A percentile compares a stretch with the other conserved stretches of the same genome.
These are phyloP conservation scores for Bombyx mandarina DNA, from an alignment of 1,140 invertebrate genomes.

Conservation along the genomic window DNA sequence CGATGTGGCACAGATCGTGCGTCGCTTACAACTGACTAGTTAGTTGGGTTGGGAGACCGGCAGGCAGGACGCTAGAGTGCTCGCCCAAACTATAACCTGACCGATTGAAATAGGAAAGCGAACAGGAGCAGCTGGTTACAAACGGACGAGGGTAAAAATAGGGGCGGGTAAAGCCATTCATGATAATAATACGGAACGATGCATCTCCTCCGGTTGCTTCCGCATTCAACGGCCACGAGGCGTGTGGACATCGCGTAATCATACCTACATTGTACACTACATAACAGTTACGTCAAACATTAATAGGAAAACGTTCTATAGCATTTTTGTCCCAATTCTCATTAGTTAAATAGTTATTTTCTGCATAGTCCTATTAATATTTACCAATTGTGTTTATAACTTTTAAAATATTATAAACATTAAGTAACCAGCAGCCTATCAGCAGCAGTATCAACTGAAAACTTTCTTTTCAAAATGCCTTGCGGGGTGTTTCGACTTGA, in stretches of 20 bases:
- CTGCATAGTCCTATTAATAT: too few species aligned
- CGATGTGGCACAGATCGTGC: conserved; percentile 40
- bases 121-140: conserved; percentile 22
- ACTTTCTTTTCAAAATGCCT: too few species aligned
- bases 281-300: too few species aligned
- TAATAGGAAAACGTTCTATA: too few species aligned
- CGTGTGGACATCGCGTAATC: conserved; percentile 10
- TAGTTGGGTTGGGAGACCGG: conserved; percentile 16
- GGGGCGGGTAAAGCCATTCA: conserved; percentile 48
- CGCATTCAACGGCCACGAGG: conserved; percentile 23
- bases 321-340: too few species aligned
- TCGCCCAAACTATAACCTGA: conserved; percentile 58
- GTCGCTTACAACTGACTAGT: conserved; percentile 41
- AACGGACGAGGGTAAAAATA: conserved; percentile 30
- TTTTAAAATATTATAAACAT: too few species aligned
- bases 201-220: conserved; percentile 20
- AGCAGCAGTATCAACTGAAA: too few species aligned
- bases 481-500: too few species aligned
- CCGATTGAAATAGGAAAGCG: conserved; percentile 47
- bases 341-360: too few species aligned
- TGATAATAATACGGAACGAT: conserved; percentile 26
- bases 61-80: conserved; percentile 37
- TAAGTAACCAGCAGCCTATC: too few species aligned
- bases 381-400: too few species aligned
- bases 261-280: conserved; percentile 6